Evolutionary conservation across 2,888 invertebrate genomes (phyloP).

Genomic region (Dynastes grantii): DNA sequence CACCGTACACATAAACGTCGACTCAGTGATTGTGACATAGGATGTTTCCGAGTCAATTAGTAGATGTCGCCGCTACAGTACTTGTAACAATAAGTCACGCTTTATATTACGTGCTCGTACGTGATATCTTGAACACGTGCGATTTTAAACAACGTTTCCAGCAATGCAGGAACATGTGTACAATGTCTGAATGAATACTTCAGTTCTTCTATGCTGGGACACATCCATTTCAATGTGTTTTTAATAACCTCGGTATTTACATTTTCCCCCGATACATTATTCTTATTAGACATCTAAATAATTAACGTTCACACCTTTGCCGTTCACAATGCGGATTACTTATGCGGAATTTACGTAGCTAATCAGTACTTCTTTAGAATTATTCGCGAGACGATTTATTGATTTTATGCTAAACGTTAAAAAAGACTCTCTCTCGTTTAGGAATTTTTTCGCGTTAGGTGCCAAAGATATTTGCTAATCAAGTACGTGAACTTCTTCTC

Average conservation of each 20-base stretch:
- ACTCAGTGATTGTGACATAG: conserved; percentile 49
- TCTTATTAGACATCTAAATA: background rate
- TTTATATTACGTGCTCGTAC: conserved; percentile 50
- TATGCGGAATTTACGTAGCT: no score
- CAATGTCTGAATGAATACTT: conserved; percentile 34
- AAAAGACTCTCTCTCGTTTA: conserved; percentile 1
- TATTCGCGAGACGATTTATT: conserved; percentile 1
- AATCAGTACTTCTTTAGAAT: no score
- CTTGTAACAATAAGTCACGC: conserved; percentile 53
- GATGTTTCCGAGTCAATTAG: conserved; percentile 54
- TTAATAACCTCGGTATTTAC: conserved; percentile 8
- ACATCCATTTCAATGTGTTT: conserved; percentile 19
- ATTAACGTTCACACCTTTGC: no score
- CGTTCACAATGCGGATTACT: no score
- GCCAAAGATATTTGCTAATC: conserved; percentile 36
- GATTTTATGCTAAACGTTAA: conserved; percentile 24
- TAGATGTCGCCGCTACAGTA: conserved; percentile 50
- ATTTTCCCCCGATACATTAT: background rate
- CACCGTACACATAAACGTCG: conserved; percentile 31
- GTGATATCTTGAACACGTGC: conserved; percentile 51
- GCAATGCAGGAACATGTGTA: conserved; percentile 37
- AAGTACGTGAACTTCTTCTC: conserved; percentile 27
- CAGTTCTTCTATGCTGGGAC: conserved; percentile 6
- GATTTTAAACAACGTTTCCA: conserved; percentile 38
- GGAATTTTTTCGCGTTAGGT: conserved; percentile 24